phyloP scores from a whole-genome alignment of 1,140 invertebrate species.

The Meloidogyne chitwoodi region DNA sequence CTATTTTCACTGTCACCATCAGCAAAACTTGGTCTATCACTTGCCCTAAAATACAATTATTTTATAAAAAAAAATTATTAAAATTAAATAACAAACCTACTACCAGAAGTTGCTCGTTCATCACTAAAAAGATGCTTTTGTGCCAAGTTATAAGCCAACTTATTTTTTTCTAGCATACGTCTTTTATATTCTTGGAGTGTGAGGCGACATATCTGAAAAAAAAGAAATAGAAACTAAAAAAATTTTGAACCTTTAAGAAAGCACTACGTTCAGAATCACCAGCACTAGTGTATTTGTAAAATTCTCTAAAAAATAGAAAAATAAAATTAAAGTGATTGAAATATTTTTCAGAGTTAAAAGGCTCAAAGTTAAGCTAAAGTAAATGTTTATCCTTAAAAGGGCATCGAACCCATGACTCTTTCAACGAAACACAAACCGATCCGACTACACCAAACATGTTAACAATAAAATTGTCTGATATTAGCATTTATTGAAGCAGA shows the following conservation, averaged over 20 bases:
- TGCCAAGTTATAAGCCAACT: slow-evolving; percentile 30
- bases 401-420: no score
- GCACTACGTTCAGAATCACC: slow-evolving; percentile 34
- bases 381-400: no score
- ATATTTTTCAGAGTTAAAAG: neutral
- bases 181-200: slow-evolving; percentile 37
- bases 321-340: neutral
- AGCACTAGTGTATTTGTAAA: slow-evolving; percentile 37
- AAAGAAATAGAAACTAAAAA: neutral
- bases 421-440: no score
- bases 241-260: slow-evolving; percentile 34
- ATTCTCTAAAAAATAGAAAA: slow-evolving; percentile 37
- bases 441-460: no score
- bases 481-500: no score
- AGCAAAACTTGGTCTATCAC: slow-evolving; percentile 35
- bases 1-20: slow-evolving; percentile 42
- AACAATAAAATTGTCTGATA: no score
- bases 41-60: slow-evolving; percentile 29
- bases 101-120: slow-evolving; percentile 46
- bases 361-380: no score
- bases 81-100: slow-evolving; percentile 20
- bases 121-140: slow-evolving; percentile 45
- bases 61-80: neutral
- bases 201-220: slow-evolving; percentile 39
- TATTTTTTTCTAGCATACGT: slow-evolving; percentile 13